These are phyloP conservation scores for Macaria liturata DNA, from an alignment of 2,888 invertebrate genomes.

Conservation along the genomic window DNA sequence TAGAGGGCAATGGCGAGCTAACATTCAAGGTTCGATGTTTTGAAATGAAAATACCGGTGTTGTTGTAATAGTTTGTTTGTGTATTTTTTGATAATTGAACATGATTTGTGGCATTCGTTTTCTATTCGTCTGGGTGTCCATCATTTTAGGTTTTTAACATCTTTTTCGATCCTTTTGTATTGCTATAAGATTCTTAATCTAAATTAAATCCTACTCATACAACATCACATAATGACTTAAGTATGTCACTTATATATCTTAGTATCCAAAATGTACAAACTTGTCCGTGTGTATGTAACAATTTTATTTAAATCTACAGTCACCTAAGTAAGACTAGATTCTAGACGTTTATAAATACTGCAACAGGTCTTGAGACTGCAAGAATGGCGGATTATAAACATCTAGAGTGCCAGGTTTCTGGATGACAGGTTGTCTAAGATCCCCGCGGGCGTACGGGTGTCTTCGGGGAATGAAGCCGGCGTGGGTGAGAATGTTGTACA, in stretches of 20 bases:
- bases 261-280: too few species aligned
- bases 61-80: constrained; percentile 11
- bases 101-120: constrained; percentile 9
- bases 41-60: constrained; percentile 20
- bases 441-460: constrained; percentile 28
- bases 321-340: background rate
- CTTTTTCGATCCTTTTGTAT: too few species aligned
- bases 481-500: constrained; percentile 85
- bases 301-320: too few species aligned
- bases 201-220: too few species aligned
- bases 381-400: constrained; percentile 42
- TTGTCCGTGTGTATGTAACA: too few species aligned
- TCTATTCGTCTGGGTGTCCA: background rate
- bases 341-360: constrained; percentile 53
- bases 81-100: constrained; percentile 13
- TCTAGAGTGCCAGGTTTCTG: constrained; percentile 31
- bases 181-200: too few species aligned
- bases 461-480: constrained; percentile 82
- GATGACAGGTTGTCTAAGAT: constrained; percentile 32
- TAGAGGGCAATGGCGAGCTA: constrained; percentile 36
- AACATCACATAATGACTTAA: too few species aligned
- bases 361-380: constrained; percentile 57
- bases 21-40: constrained; percentile 46
- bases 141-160: too few species aligned
- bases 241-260: too few species aligned